phyloP scores from a whole-genome alignment of 2,113 vertebrate genomes.

The Gorsachius goisagi region DNA sequence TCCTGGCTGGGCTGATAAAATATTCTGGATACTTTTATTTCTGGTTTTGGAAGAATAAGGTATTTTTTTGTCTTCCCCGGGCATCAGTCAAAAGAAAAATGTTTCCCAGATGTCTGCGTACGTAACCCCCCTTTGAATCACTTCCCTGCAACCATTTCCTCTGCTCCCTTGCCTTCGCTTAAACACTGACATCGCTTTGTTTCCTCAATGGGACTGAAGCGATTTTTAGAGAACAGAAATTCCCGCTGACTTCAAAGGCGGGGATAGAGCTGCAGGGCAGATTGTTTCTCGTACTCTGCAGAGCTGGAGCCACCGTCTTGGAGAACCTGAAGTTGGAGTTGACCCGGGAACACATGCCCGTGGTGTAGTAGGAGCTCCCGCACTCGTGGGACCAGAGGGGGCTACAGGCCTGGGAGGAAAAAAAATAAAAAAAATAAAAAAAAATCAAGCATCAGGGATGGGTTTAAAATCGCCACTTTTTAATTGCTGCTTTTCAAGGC shows the following conservation, averaged over 20 bases:
- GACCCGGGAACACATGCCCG: slow-evolving; percentile 91
- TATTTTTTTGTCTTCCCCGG: neutral
- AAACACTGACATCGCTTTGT: neutral
- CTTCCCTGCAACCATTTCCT: neutral
- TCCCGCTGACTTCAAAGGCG: neutral
- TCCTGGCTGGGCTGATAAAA: slow-evolving; percentile 5
- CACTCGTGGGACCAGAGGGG: slow-evolving; percentile 98
- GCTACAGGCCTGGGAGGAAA: slow-evolving; percentile 84
- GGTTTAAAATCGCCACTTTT: neutral
- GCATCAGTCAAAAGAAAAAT: neutral
- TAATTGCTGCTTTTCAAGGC: neutral
- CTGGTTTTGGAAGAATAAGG: neutral
- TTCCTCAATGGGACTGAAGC: neutral
- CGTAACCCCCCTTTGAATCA: neutral
- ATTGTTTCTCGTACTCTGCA: slow-evolving; percentile 81
- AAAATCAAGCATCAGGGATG: neutral
- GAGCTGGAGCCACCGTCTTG: slow-evolving; percentile 86
- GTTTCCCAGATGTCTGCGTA: neutral
- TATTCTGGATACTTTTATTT: neutral
- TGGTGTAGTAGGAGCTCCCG: slow-evolving; percentile 94
- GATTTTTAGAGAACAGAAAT: neutral
- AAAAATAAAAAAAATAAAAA: neutral
- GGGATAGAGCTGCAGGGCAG: neutral
- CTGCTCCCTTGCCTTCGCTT: neutral
- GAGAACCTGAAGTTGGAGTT: slow-evolving; percentile 89